Conservation (phyloP, 2,113 vertebrate genomes). For the Eidolon helvum region DNA sequence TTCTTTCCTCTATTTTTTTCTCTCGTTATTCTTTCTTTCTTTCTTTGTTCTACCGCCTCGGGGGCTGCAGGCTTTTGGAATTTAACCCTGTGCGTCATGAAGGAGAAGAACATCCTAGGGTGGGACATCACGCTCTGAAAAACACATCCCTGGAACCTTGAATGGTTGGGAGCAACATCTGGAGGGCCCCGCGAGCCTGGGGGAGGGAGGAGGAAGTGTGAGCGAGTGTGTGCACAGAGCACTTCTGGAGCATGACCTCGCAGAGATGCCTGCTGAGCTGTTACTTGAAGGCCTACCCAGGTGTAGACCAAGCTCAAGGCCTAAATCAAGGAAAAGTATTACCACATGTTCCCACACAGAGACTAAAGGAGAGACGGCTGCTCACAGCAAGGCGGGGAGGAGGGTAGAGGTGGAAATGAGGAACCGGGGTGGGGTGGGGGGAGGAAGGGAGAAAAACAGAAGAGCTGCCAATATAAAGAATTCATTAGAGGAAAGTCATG, state of each 20-base stretch:
- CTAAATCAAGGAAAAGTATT: slow-evolving; percentile 68
- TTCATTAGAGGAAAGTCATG: slow-evolving; percentile 83
- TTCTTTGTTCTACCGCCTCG: not conserved
- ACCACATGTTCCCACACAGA: slow-evolving; percentile 77
- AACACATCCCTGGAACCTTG: not conserved
- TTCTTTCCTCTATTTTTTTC: not conserved
- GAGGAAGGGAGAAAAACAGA: slow-evolving; percentile 76
- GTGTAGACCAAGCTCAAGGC: slow-evolving; percentile 70
- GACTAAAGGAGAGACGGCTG: slow-evolving; percentile 48
- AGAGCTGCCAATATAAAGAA: slow-evolving; percentile 86
- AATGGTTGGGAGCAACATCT: not conserved
- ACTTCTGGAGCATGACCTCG: not conserved
- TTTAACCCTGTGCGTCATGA: not conserved
- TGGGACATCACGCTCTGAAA: not conserved
- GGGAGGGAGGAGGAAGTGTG: not conserved
- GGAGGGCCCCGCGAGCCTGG: not conserved
- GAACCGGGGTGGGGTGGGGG: not conserved
- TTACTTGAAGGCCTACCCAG: slow-evolving; percentile 59
- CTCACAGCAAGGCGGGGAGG: not conserved
- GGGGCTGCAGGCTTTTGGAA: not conserved
- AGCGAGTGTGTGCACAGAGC: not conserved
- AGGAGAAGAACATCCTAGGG: not conserved
- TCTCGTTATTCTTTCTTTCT: too few relatives aligned
- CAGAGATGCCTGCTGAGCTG: not conserved
- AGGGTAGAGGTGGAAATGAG: not conserved